phyloP scores from a whole-genome alignment of 2,797 vertebrate genomes.

The Halcyon chelicuti region DNA sequence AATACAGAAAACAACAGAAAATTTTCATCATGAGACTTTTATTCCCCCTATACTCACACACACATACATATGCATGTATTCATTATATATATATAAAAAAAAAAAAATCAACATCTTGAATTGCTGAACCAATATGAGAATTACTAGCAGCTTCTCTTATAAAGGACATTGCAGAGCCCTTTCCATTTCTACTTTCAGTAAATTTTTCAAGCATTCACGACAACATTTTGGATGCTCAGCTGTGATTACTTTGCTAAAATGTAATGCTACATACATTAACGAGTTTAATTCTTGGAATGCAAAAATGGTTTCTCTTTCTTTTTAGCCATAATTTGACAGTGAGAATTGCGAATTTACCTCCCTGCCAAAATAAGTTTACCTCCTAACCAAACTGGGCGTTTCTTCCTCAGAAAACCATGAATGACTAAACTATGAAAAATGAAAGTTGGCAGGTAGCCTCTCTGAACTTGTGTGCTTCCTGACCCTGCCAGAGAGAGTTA shows the following conservation, averaged over 20 bases:
- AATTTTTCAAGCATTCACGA: slow-evolving; percentile 54
- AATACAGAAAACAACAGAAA: slow-evolving; percentile 16
- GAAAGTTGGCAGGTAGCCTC: slow-evolving; percentile 58
- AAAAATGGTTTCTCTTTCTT: slow-evolving; percentile 72
- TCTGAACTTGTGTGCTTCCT: slow-evolving; percentile 54
- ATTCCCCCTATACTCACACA: neutral
- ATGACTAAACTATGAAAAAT: slow-evolving; percentile 63
- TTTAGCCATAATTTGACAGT: slow-evolving; percentile 71
- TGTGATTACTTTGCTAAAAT: slow-evolving; percentile 75
- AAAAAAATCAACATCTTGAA: neutral
- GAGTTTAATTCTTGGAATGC: slow-evolving; percentile 75
- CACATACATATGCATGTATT: neutral
- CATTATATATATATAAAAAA: neutral
- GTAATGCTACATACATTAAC: slow-evolving; percentile 75
- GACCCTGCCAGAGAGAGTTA: slow-evolving; percentile 55
- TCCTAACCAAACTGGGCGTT: slow-evolving; percentile 61
- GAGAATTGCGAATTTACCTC: slow-evolving; percentile 60
- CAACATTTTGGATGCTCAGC: slow-evolving; percentile 72
- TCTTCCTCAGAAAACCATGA: slow-evolving; percentile 62
- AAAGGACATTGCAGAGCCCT: slow-evolving; percentile 34
- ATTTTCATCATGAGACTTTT: neutral
- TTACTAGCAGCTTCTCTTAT: slow-evolving; percentile 11
- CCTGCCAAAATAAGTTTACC: slow-evolving; percentile 71
- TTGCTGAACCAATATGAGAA: slow-evolving; percentile 38
- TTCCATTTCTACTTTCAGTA: slow-evolving; percentile 43